A percentile compares a stretch with the other conserved stretches of the same genome.
These are phyloP conservation scores for Lacanobia wlatinum DNA, from an alignment of 2,888 invertebrate species.

Conservation along the genomic window DNA sequence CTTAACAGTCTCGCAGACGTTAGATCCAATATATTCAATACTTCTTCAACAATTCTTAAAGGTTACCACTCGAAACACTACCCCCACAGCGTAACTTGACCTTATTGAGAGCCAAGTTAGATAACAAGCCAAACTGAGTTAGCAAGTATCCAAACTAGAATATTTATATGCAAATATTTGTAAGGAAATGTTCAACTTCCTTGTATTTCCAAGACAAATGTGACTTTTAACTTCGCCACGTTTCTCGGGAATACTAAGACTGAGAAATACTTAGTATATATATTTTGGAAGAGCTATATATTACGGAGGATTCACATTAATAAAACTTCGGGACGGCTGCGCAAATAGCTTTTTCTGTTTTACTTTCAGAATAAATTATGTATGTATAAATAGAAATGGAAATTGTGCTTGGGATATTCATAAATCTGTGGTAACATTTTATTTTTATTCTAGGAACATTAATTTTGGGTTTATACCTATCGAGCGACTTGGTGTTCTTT, in stretches of 20 bases:
- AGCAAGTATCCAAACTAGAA: conserved; percentile 57
- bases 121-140: conserved; percentile 46
- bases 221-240: conserved; percentile 45
- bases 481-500: not conserved
- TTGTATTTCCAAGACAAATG: conserved; percentile 53
- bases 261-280: conserved; percentile 16
- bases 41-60: conserved; percentile 9
- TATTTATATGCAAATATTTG: conserved; percentile 69
- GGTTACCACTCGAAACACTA: conserved; percentile 16
- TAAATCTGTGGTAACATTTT: not conserved
- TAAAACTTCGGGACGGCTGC: conserved; percentile 28
- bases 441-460: not conserved
- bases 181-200: conserved; percentile 51
- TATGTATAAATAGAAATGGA: conserved; percentile 4
- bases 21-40: conserved; percentile 36
- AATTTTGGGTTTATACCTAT: not conserved
- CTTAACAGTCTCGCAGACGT: conserved; percentile 5
- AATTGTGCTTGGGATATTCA: conserved; percentile 12
- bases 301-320: conserved; percentile 32
- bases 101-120: conserved; percentile 35
- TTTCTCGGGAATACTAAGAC: conserved; percentile 28
- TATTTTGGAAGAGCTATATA: not conserved
- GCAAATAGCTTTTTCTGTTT: conserved; percentile 19
- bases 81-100: conserved; percentile 20
- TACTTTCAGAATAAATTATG: conserved; percentile 17